Base-by-base conservation (phyloP, 1,140 invertebrate species). In the Calephelis virginiensis region DNA sequence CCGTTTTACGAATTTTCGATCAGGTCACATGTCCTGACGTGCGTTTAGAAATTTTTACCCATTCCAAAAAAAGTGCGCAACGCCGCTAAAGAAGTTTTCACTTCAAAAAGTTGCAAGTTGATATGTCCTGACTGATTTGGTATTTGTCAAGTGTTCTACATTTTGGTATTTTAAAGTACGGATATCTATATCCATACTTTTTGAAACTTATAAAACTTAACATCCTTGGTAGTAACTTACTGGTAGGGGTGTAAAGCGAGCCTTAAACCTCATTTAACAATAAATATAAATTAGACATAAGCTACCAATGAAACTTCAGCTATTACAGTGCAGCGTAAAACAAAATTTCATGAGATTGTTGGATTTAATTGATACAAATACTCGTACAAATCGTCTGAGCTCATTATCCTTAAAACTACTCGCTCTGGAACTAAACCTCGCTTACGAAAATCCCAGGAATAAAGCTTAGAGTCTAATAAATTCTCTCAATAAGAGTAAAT, bases 261-360 rank as follows among this genome's bases (percentile, higher is more conserved):
- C 69, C 83, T 81, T 87, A 84, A 89, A 86, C 78, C 73, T 83
- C 77, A 86, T 88, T 81, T 80, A 88, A 88, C 84, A 80, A 81
- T 88, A 88, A 88, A 86, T 88, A 88, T 86, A 86, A 86, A 86
- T 88, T 85, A 88, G 82, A 87, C 83, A 87, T 87, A 87, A 85
- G 82, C 83, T 79, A 73, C 75, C 79, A 83, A 84, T 86, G 81
- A 83, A 90, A 90, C 82, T 88, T 88, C 73, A 76, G 66, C 78
- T 80, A 83, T 88, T 88, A 86, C 78, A 74, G 69, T 50, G 67
- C 76, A 66, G 67, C 73, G 72, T 81, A 80, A 84, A 86, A 82
- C 81, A 83, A 78, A 77, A 80, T 81, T 86, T 78, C 77, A 79
- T 75, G 78, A 78, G 74, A 81, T 78, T 76, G 75, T 79, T 66